These are phyloP conservation scores for Nyctibius bracteatus DNA, from an alignment of 2,113 vertebrate genomes.

Conservation along the genomic window DNA sequence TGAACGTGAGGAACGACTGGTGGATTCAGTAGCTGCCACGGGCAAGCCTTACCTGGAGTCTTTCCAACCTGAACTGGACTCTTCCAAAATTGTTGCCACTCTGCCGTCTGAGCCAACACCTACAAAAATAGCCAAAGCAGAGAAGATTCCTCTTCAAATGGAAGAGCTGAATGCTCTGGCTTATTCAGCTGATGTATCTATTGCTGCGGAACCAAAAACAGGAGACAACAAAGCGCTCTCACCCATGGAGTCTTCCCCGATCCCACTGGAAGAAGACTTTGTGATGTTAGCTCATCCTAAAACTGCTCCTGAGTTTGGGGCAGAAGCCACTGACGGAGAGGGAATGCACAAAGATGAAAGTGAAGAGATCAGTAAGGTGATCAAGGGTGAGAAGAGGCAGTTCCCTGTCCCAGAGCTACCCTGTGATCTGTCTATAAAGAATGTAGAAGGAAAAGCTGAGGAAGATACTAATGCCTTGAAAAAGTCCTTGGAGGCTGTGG, in stretches of 20 bases:
- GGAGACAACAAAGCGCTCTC: constrained; percentile 58
- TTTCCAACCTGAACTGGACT: constrained; percentile 43
- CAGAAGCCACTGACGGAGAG: constrained; percentile 27
- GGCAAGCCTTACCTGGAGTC: constrained; percentile 77
- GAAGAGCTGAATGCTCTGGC: constrained; percentile 61
- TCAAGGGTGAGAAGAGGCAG: constrained; percentile 27
- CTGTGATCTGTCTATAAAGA: constrained; percentile 68
- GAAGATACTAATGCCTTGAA: constrained; percentile 40
- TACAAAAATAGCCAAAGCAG: constrained; percentile 33
- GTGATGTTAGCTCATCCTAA: constrained; percentile 62
- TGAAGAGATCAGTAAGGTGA: not conserved
- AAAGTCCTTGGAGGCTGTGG: constrained; percentile 57
- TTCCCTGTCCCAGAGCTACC: constrained; percentile 64
- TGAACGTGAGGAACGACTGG: constrained; percentile 4
- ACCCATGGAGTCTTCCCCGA: constrained; percentile 65
- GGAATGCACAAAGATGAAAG: not conserved
- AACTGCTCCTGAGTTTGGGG: constrained; percentile 36
- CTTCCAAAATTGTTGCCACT: not conserved
- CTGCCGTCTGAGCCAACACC: not conserved
- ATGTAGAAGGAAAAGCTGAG: constrained; percentile 50
- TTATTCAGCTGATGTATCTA: constrained; percentile 45
- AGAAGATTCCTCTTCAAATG: constrained; percentile 73
- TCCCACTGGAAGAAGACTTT: constrained; percentile 71
- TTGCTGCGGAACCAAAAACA: constrained; percentile 59
- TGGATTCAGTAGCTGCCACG: not conserved